phyloP scores from a whole-genome alignment of 2,797 vertebrate species.

The Molossus molossus region DNA sequence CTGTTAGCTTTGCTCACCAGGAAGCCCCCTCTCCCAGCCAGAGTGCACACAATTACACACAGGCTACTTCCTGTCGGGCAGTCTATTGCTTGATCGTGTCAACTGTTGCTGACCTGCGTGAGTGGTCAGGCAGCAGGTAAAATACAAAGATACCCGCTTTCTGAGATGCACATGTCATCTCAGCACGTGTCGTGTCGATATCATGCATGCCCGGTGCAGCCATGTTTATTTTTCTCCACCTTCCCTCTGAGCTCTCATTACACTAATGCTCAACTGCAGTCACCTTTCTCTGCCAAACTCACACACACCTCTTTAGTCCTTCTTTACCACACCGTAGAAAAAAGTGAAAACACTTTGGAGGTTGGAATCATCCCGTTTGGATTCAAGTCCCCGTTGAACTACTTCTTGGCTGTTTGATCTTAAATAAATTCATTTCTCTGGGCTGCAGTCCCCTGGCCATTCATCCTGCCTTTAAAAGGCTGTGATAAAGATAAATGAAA shows the following conservation, averaged over 20 bases:
- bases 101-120: not conserved
- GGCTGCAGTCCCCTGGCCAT: not conserved
- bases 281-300: not conserved
- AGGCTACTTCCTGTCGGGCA: slow-evolving; percentile 12
- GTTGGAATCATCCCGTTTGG: not conserved
- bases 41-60: not conserved
- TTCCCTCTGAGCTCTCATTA: not conserved
- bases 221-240: slow-evolving; percentile 63
- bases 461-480: not conserved
- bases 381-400: not conserved
- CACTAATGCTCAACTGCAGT: too few species aligned
- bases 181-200: slow-evolving; percentile 68
- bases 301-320: not conserved
- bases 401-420: not conserved
- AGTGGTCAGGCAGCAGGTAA: slow-evolving; percentile 69
- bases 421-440: not conserved
- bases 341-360: not conserved
- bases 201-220: slow-evolving; percentile 69
- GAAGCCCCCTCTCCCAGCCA: not conserved
- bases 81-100: slow-evolving; percentile 57
- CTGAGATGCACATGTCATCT: slow-evolving; percentile 78
- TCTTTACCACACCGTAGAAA: not conserved
- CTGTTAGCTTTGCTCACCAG: slow-evolving; percentile 62
- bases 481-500: not conserved
- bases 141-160: slow-evolving; percentile 68